These are phyloP conservation scores for Ridgeia piscesae DNA, from an alignment of 1,140 invertebrate species.

Conservation along the genomic window DNA sequence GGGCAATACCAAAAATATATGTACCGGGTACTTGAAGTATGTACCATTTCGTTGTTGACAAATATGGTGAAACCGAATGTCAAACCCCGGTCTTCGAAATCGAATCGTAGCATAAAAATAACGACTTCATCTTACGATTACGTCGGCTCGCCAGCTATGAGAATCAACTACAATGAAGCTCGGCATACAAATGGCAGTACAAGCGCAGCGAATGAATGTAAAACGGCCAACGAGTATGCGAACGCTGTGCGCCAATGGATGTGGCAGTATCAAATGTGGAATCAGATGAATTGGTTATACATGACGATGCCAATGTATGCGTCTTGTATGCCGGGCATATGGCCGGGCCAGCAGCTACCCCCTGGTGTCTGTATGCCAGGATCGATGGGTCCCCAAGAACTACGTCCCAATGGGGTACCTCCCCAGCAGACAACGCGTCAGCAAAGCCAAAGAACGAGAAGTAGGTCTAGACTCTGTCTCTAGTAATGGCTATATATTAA, in stretches of 20 bases:
- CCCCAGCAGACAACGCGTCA: background rate
- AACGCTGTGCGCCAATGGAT: slow-evolving; percentile 37
- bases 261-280: slow-evolving; percentile 39
- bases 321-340: background rate
- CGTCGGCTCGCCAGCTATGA: background rate
- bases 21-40: background rate
- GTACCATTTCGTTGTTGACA: slow-evolving; percentile 5
- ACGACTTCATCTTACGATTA: background rate
- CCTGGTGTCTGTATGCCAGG: slow-evolving; percentile 17
- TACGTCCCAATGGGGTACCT: background rate
- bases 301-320: slow-evolving; percentile 19
- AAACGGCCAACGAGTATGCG: slow-evolving; percentile 33
- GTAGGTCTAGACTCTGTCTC: too few species aligned
- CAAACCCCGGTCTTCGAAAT: background rate
- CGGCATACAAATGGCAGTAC: background rate
- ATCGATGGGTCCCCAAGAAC: background rate
- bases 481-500: too few species aligned
- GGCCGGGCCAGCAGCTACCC: background rate
- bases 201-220: background rate
- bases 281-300: slow-evolving; percentile 23
- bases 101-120: background rate
- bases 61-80: background rate
- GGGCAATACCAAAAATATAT: too few species aligned
- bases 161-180: background rate
- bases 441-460: background rate